Conservation (phyloP, 2,888 invertebrate species). For the Girardia tigrina region DNA sequence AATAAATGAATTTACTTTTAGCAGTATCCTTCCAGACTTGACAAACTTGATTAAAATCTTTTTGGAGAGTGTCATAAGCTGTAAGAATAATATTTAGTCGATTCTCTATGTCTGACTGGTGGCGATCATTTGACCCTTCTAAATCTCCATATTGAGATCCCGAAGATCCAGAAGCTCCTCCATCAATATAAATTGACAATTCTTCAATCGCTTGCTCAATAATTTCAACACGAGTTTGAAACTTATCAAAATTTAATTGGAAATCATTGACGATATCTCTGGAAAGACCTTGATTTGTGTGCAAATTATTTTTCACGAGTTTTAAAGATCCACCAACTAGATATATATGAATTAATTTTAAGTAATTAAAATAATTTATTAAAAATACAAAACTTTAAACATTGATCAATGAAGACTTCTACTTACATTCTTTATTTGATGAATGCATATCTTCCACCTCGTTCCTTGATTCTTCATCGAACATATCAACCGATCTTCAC, state of each 20-base stretch:
- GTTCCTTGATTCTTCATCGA: neutral
- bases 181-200: slow-evolving; percentile 10
- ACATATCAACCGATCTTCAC: neutral
- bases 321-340: slow-evolving; percentile 6
- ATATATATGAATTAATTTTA: no score
- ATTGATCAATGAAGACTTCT: no score
- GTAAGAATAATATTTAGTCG: neutral
- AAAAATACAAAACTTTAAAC: no score
- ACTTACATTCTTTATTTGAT: neutral
- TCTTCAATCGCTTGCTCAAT: slow-evolving; percentile 4
- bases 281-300: neutral
- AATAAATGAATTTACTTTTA: neutral
- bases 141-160: slow-evolving; percentile 6
- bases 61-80: neutral
- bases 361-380: no score
- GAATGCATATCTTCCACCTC: neutral
- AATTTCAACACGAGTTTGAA: slow-evolving; percentile 16
- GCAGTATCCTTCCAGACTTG: neutral
- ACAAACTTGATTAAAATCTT: slow-evolving; percentile 13
- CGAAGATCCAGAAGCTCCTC: neutral
- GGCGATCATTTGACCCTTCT: neutral
- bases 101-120: neutral
- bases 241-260: slow-evolving; percentile 19
- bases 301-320: neutral
- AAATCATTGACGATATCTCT: neutral